Evolutionary conservation across 2,797 vertebrate genomes (phyloP).

Genomic region (Lophotriccus pileatus): DNA sequence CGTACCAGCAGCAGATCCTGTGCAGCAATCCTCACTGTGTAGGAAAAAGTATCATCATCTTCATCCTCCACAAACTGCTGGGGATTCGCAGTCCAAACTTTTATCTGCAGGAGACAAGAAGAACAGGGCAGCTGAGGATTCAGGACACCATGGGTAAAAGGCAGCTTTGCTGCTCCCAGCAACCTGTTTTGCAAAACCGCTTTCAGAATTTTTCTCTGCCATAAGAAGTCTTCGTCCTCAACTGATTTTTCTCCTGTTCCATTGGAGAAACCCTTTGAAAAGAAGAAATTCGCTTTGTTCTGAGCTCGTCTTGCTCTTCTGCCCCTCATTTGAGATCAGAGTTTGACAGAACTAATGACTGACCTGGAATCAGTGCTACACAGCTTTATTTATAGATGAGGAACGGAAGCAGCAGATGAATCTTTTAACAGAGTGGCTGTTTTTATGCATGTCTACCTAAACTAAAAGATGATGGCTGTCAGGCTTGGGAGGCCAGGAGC

Average conservation of each 20-base stretch:
- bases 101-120: slow-evolving; percentile 79
- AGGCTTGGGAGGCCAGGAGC: neutral
- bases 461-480: neutral
- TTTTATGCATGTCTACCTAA: neutral
- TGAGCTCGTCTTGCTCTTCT: neutral
- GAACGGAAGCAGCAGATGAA: neutral
- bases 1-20: slow-evolving; percentile 95
- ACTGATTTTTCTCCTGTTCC: neutral
- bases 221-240: neutral
- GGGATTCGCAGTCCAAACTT: slow-evolving; percentile 96
- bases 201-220: neutral
- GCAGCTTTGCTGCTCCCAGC: neutral
- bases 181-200: neutral
- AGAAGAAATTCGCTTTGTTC: neutral
- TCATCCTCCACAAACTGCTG: slow-evolving; percentile 99
- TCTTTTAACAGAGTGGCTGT: neutral
- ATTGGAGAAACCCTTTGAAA: neutral
- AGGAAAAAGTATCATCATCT: slow-evolving; percentile 98
- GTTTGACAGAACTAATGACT: neutral
- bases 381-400: neutral
- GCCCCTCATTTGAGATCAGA: neutral
- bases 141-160: neutral
- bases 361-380: neutral
- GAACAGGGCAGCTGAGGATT: neutral
- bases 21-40: slow-evolving; percentile 95